phyloP scores from a whole-genome alignment of 2,888 invertebrate genomes.

The Cosmopolites sordidus region DNA sequence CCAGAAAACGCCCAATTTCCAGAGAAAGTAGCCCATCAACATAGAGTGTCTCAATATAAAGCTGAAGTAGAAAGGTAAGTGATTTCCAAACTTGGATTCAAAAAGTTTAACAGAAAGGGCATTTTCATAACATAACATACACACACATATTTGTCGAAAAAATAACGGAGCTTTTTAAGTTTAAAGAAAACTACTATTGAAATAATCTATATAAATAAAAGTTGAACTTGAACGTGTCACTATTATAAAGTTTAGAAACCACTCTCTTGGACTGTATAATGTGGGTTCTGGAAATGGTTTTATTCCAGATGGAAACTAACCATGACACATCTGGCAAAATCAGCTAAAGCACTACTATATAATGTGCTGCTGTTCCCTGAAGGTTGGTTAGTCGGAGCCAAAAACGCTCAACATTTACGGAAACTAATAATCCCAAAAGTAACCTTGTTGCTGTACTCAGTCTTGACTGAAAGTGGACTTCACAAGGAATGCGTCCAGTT shows the following conservation, averaged over 20 bases:
- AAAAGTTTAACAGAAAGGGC: no score
- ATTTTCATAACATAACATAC: no score
- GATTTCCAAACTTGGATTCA: no score
- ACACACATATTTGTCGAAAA: no score
- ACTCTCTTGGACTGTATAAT: no score
- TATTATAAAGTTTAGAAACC: no score
- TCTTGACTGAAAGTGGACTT: conserved; percentile 71
- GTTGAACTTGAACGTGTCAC: no score
- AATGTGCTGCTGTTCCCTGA: conserved; percentile 86
- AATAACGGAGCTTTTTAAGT: no score
- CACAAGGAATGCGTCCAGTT: conserved; percentile 75
- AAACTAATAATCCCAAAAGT: conserved; percentile 81
- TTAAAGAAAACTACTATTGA: no score
- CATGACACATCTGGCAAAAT: conserved; percentile 51
- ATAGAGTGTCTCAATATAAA: conserved; percentile 72
- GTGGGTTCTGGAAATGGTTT: no score
- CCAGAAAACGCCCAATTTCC: conserved; percentile 67
- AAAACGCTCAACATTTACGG: conserved; percentile 59
- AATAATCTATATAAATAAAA: no score
- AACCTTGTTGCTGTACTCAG: conserved; percentile 70
- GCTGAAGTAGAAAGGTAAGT: conserved; percentile 63
- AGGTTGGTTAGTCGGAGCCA: conserved; percentile 79
- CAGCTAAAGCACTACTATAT: conserved; percentile 73
- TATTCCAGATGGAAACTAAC: conserved; percentile 50
- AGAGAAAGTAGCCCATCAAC: conserved; percentile 85